Percentiles rank a stretch among this genome's conserved stretches.
Conservation (phyloP, 2,888 invertebrate genomes). For the Atrina japonica region DNA sequence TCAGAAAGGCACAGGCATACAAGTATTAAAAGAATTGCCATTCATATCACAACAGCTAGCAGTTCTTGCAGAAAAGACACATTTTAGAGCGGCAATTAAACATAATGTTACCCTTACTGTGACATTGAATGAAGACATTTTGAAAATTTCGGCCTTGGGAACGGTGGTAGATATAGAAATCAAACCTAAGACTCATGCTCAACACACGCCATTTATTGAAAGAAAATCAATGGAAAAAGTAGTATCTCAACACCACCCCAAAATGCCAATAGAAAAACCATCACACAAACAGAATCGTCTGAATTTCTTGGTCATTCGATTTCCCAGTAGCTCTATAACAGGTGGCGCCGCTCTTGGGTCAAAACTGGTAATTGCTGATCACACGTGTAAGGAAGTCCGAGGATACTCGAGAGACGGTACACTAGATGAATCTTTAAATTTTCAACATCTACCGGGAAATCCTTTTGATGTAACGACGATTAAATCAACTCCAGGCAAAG, state of each 20-base stretch:
- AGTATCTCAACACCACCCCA: neutral
- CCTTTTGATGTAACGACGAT: conserved; percentile 14
- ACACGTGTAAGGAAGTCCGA: conserved; percentile 14
- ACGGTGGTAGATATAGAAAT: conserved; percentile 13
- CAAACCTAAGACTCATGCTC: neutral
- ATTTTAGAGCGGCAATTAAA: conserved; percentile 6
- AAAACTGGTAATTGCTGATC: conserved; percentile 13
- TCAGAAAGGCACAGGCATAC: conserved; percentile 6
- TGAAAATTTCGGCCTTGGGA: conserved; percentile 7
- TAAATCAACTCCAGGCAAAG: neutral
- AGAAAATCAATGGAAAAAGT: conserved; percentile 1
- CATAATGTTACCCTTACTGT: conserved; percentile 3
- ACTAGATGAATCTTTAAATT: conserved; percentile 4
- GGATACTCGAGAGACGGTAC: conserved; percentile 11
- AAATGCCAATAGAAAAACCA: neutral
- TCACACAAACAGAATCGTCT: neutral
- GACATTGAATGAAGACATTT: conserved; percentile 11
- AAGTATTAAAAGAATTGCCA: conserved; percentile 10
- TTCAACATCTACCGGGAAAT: conserved; percentile 10
- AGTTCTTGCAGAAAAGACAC: conserved; percentile 14
- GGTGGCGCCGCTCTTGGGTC: conserved; percentile 5
- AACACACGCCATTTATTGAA: neutral
- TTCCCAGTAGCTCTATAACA: conserved; percentile 14
- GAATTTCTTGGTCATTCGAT: conserved; percentile 16
- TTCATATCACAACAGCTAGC: neutral